A percentile compares a stretch with the other conserved stretches of the same genome.
Conservation (phyloP, 2,888 invertebrate species). For the Drosophila rellima region DNA sequence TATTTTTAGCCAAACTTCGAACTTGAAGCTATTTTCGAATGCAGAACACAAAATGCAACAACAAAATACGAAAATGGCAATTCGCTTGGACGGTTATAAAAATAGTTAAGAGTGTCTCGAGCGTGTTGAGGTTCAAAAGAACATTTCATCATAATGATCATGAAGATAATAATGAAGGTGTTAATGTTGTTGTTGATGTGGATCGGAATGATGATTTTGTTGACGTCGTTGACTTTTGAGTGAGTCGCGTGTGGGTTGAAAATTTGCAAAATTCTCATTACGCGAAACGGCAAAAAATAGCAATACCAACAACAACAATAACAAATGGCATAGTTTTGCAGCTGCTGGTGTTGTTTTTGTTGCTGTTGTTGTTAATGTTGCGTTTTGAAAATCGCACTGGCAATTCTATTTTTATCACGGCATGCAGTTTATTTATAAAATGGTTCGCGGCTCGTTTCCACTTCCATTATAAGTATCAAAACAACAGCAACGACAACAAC, state of each 20-base stretch:
- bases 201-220: slow-evolving; percentile 37
- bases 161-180: slow-evolving; percentile 17
- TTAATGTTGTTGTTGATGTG: slow-evolving; percentile 26
- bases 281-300: slow-evolving; percentile 44
- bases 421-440: slow-evolving; percentile 80
- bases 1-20: slow-evolving; percentile 53
- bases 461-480: slow-evolving; percentile 60
- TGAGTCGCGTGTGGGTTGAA: slow-evolving; percentile 73
- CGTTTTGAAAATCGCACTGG: slow-evolving; percentile 50
- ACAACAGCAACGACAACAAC: slow-evolving; percentile 43
- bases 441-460: slow-evolving; percentile 66
- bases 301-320: slow-evolving; percentile 31
- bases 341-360: slow-evolving; percentile 31
- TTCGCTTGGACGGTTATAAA: slow-evolving; percentile 34
- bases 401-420: slow-evolving; percentile 75
- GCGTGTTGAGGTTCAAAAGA: slow-evolving; percentile 31
- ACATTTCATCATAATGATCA: slow-evolving; percentile 25
- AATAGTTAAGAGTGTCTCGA: slow-evolving; percentile 42
- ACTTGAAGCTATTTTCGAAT: slow-evolving; percentile 65
- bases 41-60: slow-evolving; percentile 40
- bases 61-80: slow-evolving; percentile 20
- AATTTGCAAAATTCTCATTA: slow-evolving; percentile 60
- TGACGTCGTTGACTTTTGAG: slow-evolving; percentile 61
- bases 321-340: slow-evolving; percentile 62
- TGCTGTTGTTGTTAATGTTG: slow-evolving; percentile 35